Conservation (phyloP, 2,888 invertebrate genomes). For the Omphaloscelis lunosa region DNA sequence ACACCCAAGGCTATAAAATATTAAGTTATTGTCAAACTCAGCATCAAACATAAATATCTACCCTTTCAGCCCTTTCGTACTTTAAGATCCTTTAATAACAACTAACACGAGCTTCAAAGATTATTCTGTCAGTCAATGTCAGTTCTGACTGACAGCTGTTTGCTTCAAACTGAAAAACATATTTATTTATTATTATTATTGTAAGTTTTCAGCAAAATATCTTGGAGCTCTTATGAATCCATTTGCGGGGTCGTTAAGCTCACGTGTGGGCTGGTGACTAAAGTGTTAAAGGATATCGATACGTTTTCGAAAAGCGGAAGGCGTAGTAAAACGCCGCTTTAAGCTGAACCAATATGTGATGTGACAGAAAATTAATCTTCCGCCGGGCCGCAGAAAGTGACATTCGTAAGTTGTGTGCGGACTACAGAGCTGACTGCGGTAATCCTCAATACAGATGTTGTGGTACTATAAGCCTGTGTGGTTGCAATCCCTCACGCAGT, state of each 20-base stretch:
- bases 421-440: neutral
- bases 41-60: slow-evolving; percentile 54
- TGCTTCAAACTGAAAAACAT: slow-evolving; percentile 52
- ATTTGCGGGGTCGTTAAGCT: slow-evolving; percentile 28
- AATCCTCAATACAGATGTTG: neutral
- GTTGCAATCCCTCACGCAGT: neutral
- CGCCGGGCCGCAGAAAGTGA: slow-evolving; percentile 5
- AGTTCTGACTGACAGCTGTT: slow-evolving; percentile 29
- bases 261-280: neutral
- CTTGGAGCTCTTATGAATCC: slow-evolving; percentile 49
- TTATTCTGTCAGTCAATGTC: slow-evolving; percentile 21
- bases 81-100: slow-evolving; percentile 50
- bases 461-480: neutral
- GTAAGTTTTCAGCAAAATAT: slow-evolving; percentile 57
- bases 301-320: slow-evolving; percentile 70
- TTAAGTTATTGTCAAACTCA: slow-evolving; percentile 76
- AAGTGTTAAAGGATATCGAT: slow-evolving; percentile 70
- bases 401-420: slow-evolving; percentile 33
- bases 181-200: slow-evolving; percentile 52
- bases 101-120: slow-evolving; percentile 30
- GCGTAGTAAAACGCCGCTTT: slow-evolving; percentile 72
- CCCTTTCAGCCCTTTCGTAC: slow-evolving; percentile 56
- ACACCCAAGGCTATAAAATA: slow-evolving; percentile 76
- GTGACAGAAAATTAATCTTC: slow-evolving; percentile 72
- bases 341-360: slow-evolving; percentile 61